These are phyloP conservation scores for Panopea generosa DNA, from an alignment of 2,888 invertebrate species.

Conservation along the genomic window DNA sequence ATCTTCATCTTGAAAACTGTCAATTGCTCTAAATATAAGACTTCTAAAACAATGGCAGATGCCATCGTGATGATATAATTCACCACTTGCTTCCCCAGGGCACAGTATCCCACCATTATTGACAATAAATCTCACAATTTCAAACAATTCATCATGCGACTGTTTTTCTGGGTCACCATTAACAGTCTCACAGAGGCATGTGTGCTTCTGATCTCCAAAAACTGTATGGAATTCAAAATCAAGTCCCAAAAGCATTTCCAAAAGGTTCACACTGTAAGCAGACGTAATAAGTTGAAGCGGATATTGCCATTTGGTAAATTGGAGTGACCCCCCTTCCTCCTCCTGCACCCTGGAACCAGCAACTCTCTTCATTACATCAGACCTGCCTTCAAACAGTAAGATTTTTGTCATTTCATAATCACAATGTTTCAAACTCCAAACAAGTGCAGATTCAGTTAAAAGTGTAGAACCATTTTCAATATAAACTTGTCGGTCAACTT, in stretches of 20 bases:
- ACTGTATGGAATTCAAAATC: conserved; percentile 14
- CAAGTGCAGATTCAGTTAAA: conserved; percentile 24
- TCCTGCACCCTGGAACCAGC: conserved; percentile 31
- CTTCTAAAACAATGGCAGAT: no score
- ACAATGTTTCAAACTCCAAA: neutral
- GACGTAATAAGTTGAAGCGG: no score
- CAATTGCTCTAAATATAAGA: no score
- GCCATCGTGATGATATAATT: no score
- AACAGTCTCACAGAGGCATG: conserved; percentile 33
- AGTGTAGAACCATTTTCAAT: conserved; percentile 12
- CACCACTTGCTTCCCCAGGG: neutral
- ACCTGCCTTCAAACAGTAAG: conserved; percentile 33
- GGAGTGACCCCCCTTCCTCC: conserved; percentile 44
- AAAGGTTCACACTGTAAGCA: neutral
- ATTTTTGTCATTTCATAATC: conserved; percentile 16
- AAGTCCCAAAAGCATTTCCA: conserved; percentile 7
- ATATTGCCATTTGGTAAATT: conserved; percentile 16
- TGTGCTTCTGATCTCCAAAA: conserved; percentile 25
- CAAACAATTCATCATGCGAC: neutral
- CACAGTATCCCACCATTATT: conserved; percentile 4
- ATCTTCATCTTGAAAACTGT: no score
- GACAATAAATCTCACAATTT: neutral
- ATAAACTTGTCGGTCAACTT: conserved; percentile 37
- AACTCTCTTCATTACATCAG: conserved; percentile 25
- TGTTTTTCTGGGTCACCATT: no score